Base-by-base conservation (phyloP, 2,797 vertebrate genomes). In the Coranthus polyacanthus region DNA sequence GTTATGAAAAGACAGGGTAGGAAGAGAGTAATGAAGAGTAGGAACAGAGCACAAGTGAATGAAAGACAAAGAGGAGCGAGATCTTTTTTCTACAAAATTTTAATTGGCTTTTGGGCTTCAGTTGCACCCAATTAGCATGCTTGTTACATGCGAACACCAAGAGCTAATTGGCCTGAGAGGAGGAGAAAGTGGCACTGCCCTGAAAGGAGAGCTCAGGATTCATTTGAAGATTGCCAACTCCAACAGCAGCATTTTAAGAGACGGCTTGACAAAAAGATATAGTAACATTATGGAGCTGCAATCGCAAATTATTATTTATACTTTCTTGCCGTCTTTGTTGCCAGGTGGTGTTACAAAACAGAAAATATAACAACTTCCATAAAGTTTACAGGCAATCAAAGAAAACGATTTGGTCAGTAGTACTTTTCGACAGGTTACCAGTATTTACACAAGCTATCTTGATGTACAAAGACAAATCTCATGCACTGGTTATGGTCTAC, bases 91-190 rank as follows among this genome's bases (percentile, higher is more conserved):
- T 18, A 47, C 38, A 84, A 66, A 58, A 68, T 84, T 89, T 90
- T 92, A 93, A 93, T 93, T 90, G 90, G 89, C 87, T 92, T 91
- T 89, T 67, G 82, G 85, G 79, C 82, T 89, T 86, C 69, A 82
- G 82, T 79, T 71, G 78, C 64, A 76, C 61, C 87, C 87, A 90
- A 93, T 93, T 92, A 94, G 88, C 85, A 89, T 88, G 78, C 76
- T 79, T 84, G 89, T 92, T 92, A 90, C 88, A 87, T 81, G 75
- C 43, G 36, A 85, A 89, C 84, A 89, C 83, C 58, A 74, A 72
- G 67, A 89, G 83, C 75, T 91, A 92, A 92, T 91, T 91, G 92
- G 87, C 73, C 85, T 60, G 68, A 87, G 79, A 83, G 81, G 70
- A 88, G 26, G 26, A 29, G 76, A 75, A 62, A 78, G 78, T 34